These are phyloP conservation scores for Parnassius smintheus DNA, from an alignment of 2,888 invertebrate genomes.

Conservation along the genomic window DNA sequence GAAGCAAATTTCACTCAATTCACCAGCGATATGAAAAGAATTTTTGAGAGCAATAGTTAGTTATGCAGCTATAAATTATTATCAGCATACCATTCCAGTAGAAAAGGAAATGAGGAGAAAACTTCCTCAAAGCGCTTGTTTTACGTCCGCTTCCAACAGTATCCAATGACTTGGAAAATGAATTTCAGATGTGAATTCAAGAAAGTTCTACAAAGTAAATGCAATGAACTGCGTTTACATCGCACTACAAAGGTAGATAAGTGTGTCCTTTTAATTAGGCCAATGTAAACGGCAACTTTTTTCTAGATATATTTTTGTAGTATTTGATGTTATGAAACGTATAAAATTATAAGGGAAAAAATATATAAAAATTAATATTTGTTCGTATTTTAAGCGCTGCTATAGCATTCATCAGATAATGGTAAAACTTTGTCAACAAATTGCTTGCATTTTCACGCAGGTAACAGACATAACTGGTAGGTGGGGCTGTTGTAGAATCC, in stretches of 20 bases:
- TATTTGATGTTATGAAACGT: no score
- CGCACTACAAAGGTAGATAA: neutral
- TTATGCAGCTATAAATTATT: slow-evolving; percentile 22
- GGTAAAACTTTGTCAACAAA: no score
- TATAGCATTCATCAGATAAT: no score
- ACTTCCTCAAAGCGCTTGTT: slow-evolving; percentile 24
- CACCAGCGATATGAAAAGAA: no score
- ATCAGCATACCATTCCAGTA: slow-evolving; percentile 19
- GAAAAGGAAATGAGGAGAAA: slow-evolving; percentile 15
- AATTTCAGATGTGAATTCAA: slow-evolving; percentile 10
- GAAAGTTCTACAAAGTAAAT: slow-evolving; percentile 3
- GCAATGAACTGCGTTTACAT: neutral
- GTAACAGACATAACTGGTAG: no score
- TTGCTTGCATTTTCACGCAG: no score
- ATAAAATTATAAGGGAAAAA: no score
- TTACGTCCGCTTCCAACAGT: slow-evolving; percentile 20
- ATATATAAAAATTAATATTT: no score
- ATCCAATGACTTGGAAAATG: slow-evolving; percentile 32
- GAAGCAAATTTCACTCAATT: no score
- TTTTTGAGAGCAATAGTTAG: slow-evolving; percentile 6
- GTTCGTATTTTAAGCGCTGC: no score
- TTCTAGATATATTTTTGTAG: neutral
- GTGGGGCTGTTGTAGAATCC: no score
- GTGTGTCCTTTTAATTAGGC: neutral
- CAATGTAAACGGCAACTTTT: neutral